phyloP scores from a whole-genome alignment of 2,797 vertebrate genomes.

The Gouania willdenowi region DNA sequence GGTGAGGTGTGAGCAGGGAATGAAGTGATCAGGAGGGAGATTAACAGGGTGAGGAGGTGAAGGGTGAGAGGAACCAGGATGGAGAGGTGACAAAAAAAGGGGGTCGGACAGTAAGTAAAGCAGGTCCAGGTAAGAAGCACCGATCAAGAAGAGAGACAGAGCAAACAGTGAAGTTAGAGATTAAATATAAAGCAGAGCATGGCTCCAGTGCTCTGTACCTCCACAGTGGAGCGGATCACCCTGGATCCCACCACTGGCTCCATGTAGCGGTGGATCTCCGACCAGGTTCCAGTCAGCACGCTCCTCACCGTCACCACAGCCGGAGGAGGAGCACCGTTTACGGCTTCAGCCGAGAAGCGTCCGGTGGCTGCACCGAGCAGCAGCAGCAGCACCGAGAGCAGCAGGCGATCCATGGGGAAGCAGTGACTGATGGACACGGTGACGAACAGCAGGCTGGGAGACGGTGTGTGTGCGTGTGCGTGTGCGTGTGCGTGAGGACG shows the following conservation, averaged over 20 bases:
- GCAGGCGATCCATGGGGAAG: constrained; percentile 19
- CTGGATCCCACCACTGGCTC: constrained; percentile 68
- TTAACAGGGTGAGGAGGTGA: constrained; percentile 49
- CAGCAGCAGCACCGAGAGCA: constrained; percentile 19
- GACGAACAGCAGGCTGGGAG: neutral
- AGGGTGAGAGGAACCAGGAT: constrained; percentile 19
- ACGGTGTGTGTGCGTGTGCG: neutral
- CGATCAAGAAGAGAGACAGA: constrained; percentile 30
- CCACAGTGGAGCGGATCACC: constrained; percentile 54
- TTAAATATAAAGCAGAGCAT: constrained; percentile 8
- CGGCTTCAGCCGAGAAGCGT: constrained; percentile 28
- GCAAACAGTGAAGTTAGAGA: constrained; percentile 24
- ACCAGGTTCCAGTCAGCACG: constrained; percentile 49
- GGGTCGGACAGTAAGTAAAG: neutral
- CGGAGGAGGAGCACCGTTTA: constrained; percentile 3
- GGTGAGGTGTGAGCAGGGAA: constrained; percentile 7
- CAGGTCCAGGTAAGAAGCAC: constrained; percentile 37
- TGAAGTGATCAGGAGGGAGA: constrained; percentile 46
- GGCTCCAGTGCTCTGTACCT: constrained; percentile 51
- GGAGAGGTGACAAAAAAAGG: constrained; percentile 16
- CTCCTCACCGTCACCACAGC: constrained; percentile 39
- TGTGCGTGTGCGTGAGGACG: neutral
- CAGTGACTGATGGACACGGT: constrained; percentile 13
- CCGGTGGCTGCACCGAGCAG: constrained; percentile 17
- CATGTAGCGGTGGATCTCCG: constrained; percentile 54